A percentile compares a stretch with the other conserved stretches of the same genome.
These are phyloP conservation scores for Amblyjoppa proteus DNA, from an alignment of 2,888 invertebrate genomes.

Conservation along the genomic window DNA sequence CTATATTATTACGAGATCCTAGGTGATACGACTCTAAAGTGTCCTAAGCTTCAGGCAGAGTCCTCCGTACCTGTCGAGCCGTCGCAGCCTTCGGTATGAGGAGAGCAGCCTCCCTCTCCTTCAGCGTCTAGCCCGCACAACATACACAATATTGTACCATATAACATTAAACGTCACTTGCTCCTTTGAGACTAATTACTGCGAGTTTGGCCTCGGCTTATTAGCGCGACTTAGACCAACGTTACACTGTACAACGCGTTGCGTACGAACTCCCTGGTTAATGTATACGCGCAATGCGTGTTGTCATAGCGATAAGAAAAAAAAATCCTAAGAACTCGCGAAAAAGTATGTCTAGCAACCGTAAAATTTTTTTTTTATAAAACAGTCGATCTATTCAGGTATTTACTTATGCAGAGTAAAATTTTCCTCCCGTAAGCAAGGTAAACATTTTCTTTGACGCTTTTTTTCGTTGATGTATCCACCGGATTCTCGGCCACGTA, in stretches of 20 bases:
- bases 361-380: neutral
- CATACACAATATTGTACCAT: slow-evolving; percentile 83
- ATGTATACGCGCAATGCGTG: neutral
- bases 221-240: slow-evolving; percentile 16
- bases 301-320: neutral
- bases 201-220: slow-evolving; percentile 3
- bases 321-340: neutral
- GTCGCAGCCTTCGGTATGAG: slow-evolving; percentile 97
- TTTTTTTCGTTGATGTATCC: neutral
- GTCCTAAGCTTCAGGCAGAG: slow-evolving; percentile 83
- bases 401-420: neutral
- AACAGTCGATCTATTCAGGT: neutral
- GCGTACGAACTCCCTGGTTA: neutral
- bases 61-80: slow-evolving; percentile 92
- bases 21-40: slow-evolving; percentile 76
- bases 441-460: neutral
- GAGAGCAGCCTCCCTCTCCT: slow-evolving; percentile 93
- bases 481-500: neutral
- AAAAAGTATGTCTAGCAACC: neutral
- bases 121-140: slow-evolving; percentile 90
- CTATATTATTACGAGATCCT: slow-evolving; percentile 76
- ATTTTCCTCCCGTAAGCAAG: neutral
- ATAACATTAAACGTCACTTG: slow-evolving; percentile 61
- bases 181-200: slow-evolving; percentile 53
- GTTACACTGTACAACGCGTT: slow-evolving; percentile 2